Conservation (phyloP, 1,140 invertebrate species). For the Atopsyche davidsoni region DNA sequence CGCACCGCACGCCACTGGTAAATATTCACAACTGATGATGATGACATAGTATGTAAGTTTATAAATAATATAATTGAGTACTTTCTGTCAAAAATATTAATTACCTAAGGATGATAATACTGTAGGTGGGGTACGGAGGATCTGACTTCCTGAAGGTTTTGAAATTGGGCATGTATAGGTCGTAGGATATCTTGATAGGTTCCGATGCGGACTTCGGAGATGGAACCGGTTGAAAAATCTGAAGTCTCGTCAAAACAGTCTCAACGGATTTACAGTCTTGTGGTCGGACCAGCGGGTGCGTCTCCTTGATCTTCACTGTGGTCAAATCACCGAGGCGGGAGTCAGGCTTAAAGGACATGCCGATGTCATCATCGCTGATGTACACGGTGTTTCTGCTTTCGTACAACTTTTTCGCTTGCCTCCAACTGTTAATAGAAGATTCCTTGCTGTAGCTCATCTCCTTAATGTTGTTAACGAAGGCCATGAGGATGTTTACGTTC, state of each 20-base stretch:
- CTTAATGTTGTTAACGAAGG: slow-evolving; percentile 20
- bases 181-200: slow-evolving; percentile 40
- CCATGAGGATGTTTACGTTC: slow-evolving; percentile 10
- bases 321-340: slow-evolving; percentile 9
- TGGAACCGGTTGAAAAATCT: slow-evolving; percentile 33
- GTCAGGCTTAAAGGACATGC: slow-evolving; percentile 22
- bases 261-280: slow-evolving; percentile 36
- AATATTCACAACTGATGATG: too few species aligned
- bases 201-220: slow-evolving; percentile 23
- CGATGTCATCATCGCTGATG: slow-evolving; percentile 35
- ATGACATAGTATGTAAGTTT: too few species aligned
- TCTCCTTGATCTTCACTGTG: slow-evolving; percentile 23
- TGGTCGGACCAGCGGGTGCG: slow-evolving; percentile 35
- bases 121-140: slow-evolving; percentile 38
- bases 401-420: slow-evolving; percentile 20
- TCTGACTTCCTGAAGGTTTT: slow-evolving; percentile 41
- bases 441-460: slow-evolving; percentile 21
- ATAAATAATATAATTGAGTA: too few species aligned
- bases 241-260: slow-evolving; percentile 37
- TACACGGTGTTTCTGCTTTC: slow-evolving; percentile 18
- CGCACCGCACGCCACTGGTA: too few species aligned
- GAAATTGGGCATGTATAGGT: slow-evolving; percentile 43
- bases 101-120: slow-evolving; percentile 40
- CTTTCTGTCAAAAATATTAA: slow-evolving; percentile 26
- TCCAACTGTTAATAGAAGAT: slow-evolving; percentile 20